Evolutionary conservation across 2,113 vertebrate species (phyloP).

Genomic region (Maccullochella peelii): DNA sequence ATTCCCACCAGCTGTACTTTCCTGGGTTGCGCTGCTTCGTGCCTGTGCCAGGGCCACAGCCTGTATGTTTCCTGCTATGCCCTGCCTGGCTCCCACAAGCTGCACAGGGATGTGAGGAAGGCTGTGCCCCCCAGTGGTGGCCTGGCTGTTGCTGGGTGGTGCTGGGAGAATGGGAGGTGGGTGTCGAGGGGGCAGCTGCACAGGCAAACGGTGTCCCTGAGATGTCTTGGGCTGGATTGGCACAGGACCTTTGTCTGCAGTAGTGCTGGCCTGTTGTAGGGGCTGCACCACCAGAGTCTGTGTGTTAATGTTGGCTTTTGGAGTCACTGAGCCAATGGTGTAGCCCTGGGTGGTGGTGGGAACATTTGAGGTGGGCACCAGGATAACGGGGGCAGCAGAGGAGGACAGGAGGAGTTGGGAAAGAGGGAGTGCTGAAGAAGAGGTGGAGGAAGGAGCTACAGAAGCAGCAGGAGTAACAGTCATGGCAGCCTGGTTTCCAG

Average conservation of each 20-base stretch:
- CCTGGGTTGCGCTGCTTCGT: slow-evolving; percentile 70
- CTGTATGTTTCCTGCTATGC: slow-evolving; percentile 88
- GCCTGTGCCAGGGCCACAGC: slow-evolving; percentile 90
- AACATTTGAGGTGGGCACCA: slow-evolving; percentile 84
- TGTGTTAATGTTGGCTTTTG: slow-evolving; percentile 84
- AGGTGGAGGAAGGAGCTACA: slow-evolving; percentile 76
- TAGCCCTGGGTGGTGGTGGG: slow-evolving; percentile 83
- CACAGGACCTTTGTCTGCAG: slow-evolving; percentile 85
- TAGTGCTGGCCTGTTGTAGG: slow-evolving; percentile 86
- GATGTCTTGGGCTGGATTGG: slow-evolving; percentile 92
- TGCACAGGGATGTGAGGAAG: slow-evolving; percentile 94
- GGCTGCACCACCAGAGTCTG: slow-evolving; percentile 98
- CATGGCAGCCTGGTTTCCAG: slow-evolving; percentile 71
- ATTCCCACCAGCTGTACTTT: slow-evolving; percentile 59
- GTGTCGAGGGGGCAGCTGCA: slow-evolving; percentile 83
- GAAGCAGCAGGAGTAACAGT: slow-evolving; percentile 69
- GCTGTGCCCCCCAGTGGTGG: slow-evolving; percentile 77
- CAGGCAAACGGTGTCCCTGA: slow-evolving; percentile 81
- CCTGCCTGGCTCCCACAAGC: slow-evolving; percentile 93
- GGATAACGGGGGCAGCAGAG: slow-evolving; percentile 84
- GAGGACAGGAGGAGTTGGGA: slow-evolving; percentile 94
- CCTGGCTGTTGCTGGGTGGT: slow-evolving; percentile 83
- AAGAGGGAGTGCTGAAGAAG: slow-evolving; percentile 83
- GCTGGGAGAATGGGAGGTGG: slow-evolving; percentile 85
- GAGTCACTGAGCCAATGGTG: slow-evolving; percentile 89